Conservation (phyloP, 2,113 vertebrate species). For the Edolisoma coerulescens region DNA sequence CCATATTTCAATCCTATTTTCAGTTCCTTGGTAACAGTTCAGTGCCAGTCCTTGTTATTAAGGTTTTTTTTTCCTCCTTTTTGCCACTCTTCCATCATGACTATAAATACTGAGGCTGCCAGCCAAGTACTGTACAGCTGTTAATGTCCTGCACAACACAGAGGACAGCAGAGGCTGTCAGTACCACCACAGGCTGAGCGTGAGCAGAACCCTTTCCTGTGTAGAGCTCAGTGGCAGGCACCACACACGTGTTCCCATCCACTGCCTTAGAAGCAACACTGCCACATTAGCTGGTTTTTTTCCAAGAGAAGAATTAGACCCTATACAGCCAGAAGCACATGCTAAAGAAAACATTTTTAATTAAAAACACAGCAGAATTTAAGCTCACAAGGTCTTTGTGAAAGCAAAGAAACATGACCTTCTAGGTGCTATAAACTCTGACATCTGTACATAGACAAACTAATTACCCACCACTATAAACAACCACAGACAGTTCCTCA, state of each 20-base stretch:
- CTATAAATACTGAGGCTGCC: background rate
- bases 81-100: background rate
- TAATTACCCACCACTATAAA: constrained; percentile 14
- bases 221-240: background rate
- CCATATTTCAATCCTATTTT: background rate
- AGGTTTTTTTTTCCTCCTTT: background rate
- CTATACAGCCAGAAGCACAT: background rate
- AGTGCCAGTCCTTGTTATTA: background rate
- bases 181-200: background rate
- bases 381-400: background rate
- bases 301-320: background rate
- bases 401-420: background rate
- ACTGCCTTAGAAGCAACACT: background rate
- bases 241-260: background rate
- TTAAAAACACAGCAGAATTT: background rate
- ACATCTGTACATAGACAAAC: background rate
- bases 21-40: background rate
- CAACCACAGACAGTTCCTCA: background rate
- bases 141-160: background rate
- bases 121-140: background rate
- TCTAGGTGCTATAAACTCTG: background rate
- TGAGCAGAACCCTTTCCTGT: background rate
- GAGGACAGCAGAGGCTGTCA: background rate
- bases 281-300: background rate
- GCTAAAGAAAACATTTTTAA: background rate